A percentile compares a stretch with the other conserved stretches of the same genome.
These are phyloP conservation scores for Xiphophorus couchianus DNA, from an alignment of 2,113 vertebrate species.

Conservation along the genomic window DNA sequence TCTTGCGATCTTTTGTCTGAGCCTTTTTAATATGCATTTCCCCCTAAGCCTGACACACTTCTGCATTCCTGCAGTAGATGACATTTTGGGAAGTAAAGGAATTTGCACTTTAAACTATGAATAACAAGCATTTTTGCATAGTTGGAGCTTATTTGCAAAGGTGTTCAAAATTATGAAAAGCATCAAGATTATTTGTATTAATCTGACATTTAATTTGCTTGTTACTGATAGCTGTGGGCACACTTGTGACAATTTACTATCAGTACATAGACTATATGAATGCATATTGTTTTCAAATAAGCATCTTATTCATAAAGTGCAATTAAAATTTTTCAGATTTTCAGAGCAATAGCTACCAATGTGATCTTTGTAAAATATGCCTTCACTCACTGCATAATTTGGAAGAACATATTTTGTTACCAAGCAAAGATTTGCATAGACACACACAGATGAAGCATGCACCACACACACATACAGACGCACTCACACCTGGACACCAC, in stretches of 20 bases:
- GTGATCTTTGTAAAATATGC: background rate
- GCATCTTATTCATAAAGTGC: background rate
- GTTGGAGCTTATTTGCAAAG: slow-evolving; percentile 35
- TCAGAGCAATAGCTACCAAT: background rate
- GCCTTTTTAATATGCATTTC: slow-evolving; percentile 13
- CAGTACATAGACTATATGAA: background rate
- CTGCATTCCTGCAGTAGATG: slow-evolving; percentile 30
- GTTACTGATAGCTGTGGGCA: background rate
- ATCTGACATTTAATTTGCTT: slow-evolving; percentile 1
- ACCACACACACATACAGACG: background rate
- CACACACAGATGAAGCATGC: background rate
- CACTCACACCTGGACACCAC: background rate
- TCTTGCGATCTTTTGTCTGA: background rate
- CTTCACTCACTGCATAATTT: background rate
- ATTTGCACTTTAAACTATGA: slow-evolving; percentile 50
- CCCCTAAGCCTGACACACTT: slow-evolving; percentile 33
- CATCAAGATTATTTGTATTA: slow-evolving; percentile 5
- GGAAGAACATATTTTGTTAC: background rate
- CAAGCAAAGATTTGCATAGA: background rate
- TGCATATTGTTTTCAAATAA: background rate
- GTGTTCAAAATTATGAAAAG: slow-evolving; percentile 26
- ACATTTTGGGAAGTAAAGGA: slow-evolving; percentile 31
- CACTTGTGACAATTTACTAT: background rate
- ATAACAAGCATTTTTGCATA: slow-evolving; percentile 46
- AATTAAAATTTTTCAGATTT: background rate